A percentile compares a stretch with the other conserved stretches of the same genome.
Evolutionary conservation across 2,888 invertebrate species (phyloP).

Genomic region (Heliconius erato): DNA sequence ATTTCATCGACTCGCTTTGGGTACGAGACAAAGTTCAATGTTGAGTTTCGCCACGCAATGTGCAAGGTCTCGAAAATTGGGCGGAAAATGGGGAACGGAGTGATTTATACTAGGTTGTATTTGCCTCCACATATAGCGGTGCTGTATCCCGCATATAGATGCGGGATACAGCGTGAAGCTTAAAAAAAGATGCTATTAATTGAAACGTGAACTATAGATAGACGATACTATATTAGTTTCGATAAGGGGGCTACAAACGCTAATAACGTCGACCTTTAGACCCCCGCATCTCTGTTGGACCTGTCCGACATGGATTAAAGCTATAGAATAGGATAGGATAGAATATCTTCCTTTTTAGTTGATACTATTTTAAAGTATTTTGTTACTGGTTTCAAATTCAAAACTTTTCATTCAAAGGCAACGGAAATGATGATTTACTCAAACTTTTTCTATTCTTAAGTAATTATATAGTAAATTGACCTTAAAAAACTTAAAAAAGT

Average conservation of each 20-base stretch:
- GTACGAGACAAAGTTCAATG: too few relatives aligned
- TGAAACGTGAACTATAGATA: background rate
- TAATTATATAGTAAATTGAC: too few relatives aligned
- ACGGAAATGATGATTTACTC: too few relatives aligned
- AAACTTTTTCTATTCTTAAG: too few relatives aligned
- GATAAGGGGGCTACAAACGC: constrained; percentile 4
- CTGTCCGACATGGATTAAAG: background rate
- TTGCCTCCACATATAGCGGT: background rate
- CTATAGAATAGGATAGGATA: background rate
- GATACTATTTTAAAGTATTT: too few relatives aligned
- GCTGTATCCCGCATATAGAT: too few relatives aligned
- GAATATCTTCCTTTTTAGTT: background rate
- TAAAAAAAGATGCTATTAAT: background rate
- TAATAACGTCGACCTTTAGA: background rate
- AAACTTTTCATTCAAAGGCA: too few relatives aligned
- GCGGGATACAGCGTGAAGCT: background rate
- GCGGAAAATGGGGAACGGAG: too few relatives aligned
- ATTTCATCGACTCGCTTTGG: background rate
- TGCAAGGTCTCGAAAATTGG: background rate
- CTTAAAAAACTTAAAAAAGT: too few relatives aligned
- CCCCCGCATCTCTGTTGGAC: background rate
- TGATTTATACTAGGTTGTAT: background rate
- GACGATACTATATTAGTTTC: background rate
- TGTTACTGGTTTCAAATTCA: too few relatives aligned
- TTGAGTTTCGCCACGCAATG: background rate